A percentile compares a stretch with the other conserved stretches of the same genome.
These are phyloP conservation scores for Musca vetustissima DNA, from an alignment of 1,140 invertebrate genomes.

Conservation along the genomic window DNA sequence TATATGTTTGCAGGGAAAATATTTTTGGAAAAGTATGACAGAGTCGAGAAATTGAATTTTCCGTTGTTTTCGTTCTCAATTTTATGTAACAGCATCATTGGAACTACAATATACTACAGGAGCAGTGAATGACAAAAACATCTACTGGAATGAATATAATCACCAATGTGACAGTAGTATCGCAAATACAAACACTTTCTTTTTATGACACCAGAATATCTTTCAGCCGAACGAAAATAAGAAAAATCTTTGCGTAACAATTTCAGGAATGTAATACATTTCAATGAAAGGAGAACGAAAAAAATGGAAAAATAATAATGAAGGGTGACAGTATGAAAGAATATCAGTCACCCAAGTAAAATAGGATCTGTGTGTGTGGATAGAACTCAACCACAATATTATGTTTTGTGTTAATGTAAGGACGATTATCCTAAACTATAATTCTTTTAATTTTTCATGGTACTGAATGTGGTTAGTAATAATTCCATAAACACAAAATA, in stretches of 20 bases:
- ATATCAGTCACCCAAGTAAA: too few relatives aligned
- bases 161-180: constrained; percentile 3
- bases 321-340: too few relatives aligned
- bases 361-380: background rate
- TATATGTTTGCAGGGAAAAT: background rate
- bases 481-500: too few relatives aligned
- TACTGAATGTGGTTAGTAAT: too few relatives aligned
- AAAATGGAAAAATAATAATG: too few relatives aligned
- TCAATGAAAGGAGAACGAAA: background rate
- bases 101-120: background rate
- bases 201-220: constrained; percentile 18
- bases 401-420: too few relatives aligned
- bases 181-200: background rate
- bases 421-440: too few relatives aligned
- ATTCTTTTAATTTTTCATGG: too few relatives aligned
- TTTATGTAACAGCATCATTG: background rate
- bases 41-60: constrained; percentile 15
- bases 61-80: constrained; percentile 1
- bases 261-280: constrained; percentile 8
- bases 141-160: background rate
- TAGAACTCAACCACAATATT: too few relatives aligned
- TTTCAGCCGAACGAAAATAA: background rate
- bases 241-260: constrained; percentile 9
- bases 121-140: background rate
- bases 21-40: background rate